Evolutionary conservation across 2,888 invertebrate species (phyloP), one percentile per base, ranked within the genome.

Genomic region (Magallana nippona): DNA sequence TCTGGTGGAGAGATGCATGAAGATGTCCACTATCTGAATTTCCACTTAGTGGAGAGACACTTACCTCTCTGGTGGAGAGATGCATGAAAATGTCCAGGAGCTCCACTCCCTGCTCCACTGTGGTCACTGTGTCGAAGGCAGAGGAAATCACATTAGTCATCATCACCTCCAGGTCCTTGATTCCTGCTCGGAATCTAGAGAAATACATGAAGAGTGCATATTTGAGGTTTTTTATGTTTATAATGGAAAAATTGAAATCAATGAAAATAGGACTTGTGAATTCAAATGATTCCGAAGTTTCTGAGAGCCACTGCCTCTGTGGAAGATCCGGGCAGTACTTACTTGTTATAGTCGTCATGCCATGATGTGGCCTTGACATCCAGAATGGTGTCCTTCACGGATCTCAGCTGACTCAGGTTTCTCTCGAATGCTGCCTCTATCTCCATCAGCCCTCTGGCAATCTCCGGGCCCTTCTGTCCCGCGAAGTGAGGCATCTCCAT

Each of bases 101-200:
- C 86, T 97, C 96, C 11, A 98, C 95, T 0, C 96, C 97, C 91
- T 97, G 97, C 89, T 97, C 97, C 0, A 97, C 96, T 88, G 97
- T 97, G 82, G 96, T 96, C 10, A 97, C 96, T 10, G 96, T 96
- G 88, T 96, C 96, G 92, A 98, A 98, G 0, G 97, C 96, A 0
- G 96, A 96, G 79, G 96, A 96, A 63, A 97, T 96, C 10, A 98
- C 95, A 92, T 98, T 97, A 93, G 97, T 97, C 88, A 98, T 96
- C 88, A 97, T 97, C 88, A 97, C 95, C 87, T 97, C 96, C 82
- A 96, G 91, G 83, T 95, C 95, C 82, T 95, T 95, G 27, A 96
- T 94, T 17, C 95, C 94, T 3, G 93, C 92, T 0, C 95, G 94
- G 90, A 96, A 96, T 62, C 94, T 94, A 84, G 19, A 82, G 82